Evolutionary conservation across 2,113 vertebrate species (phyloP).

Genomic region (Bubalus kerabau): DNA sequence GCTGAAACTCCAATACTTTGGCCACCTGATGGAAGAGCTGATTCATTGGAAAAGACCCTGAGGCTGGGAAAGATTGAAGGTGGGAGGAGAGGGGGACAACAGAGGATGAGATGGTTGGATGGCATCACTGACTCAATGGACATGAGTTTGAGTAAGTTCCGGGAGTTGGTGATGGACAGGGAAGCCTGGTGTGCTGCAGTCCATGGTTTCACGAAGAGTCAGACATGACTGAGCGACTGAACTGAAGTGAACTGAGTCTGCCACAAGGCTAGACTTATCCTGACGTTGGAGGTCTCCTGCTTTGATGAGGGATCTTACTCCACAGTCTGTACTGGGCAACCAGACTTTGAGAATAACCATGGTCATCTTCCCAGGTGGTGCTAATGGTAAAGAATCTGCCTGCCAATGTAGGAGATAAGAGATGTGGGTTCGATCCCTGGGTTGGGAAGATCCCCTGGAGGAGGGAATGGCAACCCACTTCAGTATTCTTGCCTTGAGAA

Average conservation of each 20-base stretch:
- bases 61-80: neutral
- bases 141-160: neutral
- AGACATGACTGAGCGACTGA: neutral
- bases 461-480: neutral
- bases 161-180: neutral
- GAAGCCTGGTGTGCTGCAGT: neutral
- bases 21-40: neutral
- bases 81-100: neutral
- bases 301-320: neutral
- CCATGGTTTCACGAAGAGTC: neutral
- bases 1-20: neutral
- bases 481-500: neutral
- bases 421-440: accelerated
- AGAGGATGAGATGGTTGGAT: neutral
- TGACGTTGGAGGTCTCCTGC: neutral
- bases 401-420: neutral
- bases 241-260: neutral
- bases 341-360: neutral
- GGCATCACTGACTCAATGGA: neutral
- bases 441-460: neutral
- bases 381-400: neutral
- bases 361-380: neutral
- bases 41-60: neutral
- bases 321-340: neutral
- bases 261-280: neutral